These are phyloP conservation scores for Strigamia transsilvanica DNA, from an alignment of 2,888 invertebrate genomes.

Conservation along the genomic window DNA sequence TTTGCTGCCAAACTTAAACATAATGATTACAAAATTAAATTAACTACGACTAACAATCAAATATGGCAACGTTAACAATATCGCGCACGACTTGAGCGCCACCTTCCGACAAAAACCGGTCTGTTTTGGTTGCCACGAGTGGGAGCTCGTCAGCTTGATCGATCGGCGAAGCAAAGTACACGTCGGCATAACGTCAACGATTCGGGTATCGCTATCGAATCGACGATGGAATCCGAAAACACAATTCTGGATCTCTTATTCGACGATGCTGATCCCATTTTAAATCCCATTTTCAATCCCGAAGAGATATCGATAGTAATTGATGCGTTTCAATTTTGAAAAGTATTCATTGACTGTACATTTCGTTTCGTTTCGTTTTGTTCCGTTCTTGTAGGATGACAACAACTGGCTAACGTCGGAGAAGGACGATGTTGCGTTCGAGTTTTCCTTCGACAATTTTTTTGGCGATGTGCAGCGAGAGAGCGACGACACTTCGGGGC, in stretches of 20 bases:
- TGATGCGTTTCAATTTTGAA: too few species aligned
- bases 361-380: too few species aligned
- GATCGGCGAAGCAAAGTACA: neutral
- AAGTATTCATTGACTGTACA: too few species aligned
- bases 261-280: neutral
- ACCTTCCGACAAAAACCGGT: neutral
- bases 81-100: neutral
- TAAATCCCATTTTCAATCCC: neutral
- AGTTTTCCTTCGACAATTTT: too few species aligned
- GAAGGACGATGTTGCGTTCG: neutral
- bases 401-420: neutral
- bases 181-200: neutral
- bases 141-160: neutral
- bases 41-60: slow-evolving; percentile 50
- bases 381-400: neutral
- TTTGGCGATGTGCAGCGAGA: too few species aligned
- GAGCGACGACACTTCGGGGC: too few species aligned
- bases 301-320: neutral
- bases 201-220: neutral
- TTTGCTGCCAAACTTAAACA: slow-evolving; percentile 72
- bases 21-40: slow-evolving; percentile 58
- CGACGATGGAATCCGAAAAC: neutral
- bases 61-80: slow-evolving; percentile 52
- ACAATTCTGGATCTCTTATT: neutral
- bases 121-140: neutral